These are phyloP conservation scores for Hippolais icterina DNA, from an alignment of 2,113 vertebrate species.

Conservation along the genomic window DNA sequence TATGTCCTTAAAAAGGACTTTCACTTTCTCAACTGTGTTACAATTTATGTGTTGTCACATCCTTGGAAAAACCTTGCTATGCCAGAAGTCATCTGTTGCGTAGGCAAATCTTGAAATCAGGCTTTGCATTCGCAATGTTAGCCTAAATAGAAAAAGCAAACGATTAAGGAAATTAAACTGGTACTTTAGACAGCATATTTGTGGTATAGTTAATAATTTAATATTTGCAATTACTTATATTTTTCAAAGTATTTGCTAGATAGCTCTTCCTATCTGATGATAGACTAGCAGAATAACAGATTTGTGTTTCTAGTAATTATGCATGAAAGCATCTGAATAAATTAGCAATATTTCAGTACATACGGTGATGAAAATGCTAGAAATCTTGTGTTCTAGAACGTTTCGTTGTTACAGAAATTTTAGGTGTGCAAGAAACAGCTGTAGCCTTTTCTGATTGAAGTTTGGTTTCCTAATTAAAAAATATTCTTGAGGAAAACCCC, in stretches of 20 bases:
- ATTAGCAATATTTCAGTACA: constrained; percentile 4
- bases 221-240: not conserved
- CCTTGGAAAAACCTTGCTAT: not conserved
- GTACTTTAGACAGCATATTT: not conserved
- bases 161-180: not conserved
- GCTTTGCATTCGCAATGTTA: not conserved
- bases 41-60: not conserved
- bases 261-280: not conserved
- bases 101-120: constrained; percentile 13
- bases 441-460: not conserved
- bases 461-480: not conserved
- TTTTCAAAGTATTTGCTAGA: not conserved
- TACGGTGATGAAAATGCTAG: constrained; percentile 9
- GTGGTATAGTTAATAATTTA: not conserved
- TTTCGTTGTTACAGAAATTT: not conserved
- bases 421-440: not conserved
- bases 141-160: not conserved
- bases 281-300: constrained; percentile 19
- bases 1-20: not conserved
- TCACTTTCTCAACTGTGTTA: not conserved
- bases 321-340: constrained; percentile 37
- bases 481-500: not conserved
- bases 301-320: constrained; percentile 40
- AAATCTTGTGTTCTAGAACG: not conserved
- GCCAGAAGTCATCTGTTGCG: not conserved